Evolutionary conservation across 2,113 vertebrate species (phyloP), one percentile per base, ranked within the genome.

Genomic region (Sminthopsis crassicaudata): DNA sequence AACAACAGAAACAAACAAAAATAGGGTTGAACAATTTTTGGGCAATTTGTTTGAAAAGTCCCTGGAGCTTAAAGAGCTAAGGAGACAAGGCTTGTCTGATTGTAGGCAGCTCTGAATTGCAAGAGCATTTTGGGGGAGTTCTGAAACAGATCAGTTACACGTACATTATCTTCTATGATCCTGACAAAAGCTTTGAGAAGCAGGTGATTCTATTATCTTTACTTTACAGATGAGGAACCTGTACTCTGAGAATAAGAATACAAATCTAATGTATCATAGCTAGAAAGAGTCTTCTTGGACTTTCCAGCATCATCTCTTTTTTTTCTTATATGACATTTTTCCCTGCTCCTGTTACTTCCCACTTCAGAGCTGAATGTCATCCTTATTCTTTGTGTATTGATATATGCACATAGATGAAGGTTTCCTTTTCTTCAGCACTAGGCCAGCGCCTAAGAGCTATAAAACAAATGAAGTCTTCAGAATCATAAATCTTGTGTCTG

Each of bases 401-500:
- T 25, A 90, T 24, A 1, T 50, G 4, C 30, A 23, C 92, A n/a
- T 92, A 95, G 27, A 54, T 89, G 55, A 96, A 94, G 8, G 1
- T 0, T 92, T 90, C 19, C 76, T 50, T 88, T 96, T 53, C 14
- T n/a, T 52, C 51, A 60, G 5, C 92, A 91, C 1, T 30, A 93
- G 36, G n/a, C 89, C 90, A 91, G 51, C 89, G 60, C 89, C 51
- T 95, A 91, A 92, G 55, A 89, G 8, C 93, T 95, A 89, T 89
- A 54, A 93, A 90, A 90, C 96, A 95, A 96, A 96, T 88, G 57
- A 95, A 97, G 50, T 94, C 30, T 94, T 93, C 27, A 84, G 46
- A 52, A 89, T 91, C 96, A 93, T 91, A 93, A 76, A 93, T 94
- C 4, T 95, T 95, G 92, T 94, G 48, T 94, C 16, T 94, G 55